A percentile compares a stretch with the other conserved stretches of the same genome.
Evolutionary conservation across 2,797 vertebrate genomes (phyloP).

Genomic region (Protosalanx chinensis): DNA sequence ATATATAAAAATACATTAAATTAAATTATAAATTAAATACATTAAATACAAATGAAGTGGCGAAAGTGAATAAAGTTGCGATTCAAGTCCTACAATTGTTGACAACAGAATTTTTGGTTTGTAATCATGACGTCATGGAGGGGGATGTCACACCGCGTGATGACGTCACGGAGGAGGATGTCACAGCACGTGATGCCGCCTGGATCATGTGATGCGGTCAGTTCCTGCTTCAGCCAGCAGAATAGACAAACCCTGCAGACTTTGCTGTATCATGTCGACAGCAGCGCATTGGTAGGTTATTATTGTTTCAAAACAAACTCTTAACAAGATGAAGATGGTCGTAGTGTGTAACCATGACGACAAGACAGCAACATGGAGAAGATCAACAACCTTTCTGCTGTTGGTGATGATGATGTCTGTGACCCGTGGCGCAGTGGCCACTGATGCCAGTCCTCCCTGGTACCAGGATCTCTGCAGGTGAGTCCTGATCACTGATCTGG

Average conservation of each 20-base stretch:
- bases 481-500: background rate
- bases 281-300: slow-evolving; percentile 23
- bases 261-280: slow-evolving; percentile 74
- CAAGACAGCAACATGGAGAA: slow-evolving; percentile 11
- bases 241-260: background rate
- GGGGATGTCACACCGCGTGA: background rate
- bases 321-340: slow-evolving; percentile 59
- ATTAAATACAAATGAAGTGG: background rate
- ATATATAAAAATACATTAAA: no score
- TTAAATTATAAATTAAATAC: no score
- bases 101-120: background rate
- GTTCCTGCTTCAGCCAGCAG: slow-evolving; percentile 64
- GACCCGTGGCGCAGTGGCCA: slow-evolving; percentile 34
- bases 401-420: slow-evolving; percentile 23
- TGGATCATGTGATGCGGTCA: slow-evolving; percentile 63
- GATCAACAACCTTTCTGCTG: slow-evolving; percentile 20
- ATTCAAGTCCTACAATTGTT: no score
- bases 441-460: slow-evolving; percentile 49
- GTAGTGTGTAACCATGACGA: slow-evolving; percentile 4
- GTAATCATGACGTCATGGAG: background rate
- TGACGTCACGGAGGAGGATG: slow-evolving; percentile 2
- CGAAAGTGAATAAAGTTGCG: no score
- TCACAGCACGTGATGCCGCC: slow-evolving; percentile 39
- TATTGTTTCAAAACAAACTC: background rate
- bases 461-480: slow-evolving; percentile 77